These are phyloP conservation scores for Trichoplusia ni DNA, from an alignment of 1,140 invertebrate species.

Conservation along the genomic window DNA sequence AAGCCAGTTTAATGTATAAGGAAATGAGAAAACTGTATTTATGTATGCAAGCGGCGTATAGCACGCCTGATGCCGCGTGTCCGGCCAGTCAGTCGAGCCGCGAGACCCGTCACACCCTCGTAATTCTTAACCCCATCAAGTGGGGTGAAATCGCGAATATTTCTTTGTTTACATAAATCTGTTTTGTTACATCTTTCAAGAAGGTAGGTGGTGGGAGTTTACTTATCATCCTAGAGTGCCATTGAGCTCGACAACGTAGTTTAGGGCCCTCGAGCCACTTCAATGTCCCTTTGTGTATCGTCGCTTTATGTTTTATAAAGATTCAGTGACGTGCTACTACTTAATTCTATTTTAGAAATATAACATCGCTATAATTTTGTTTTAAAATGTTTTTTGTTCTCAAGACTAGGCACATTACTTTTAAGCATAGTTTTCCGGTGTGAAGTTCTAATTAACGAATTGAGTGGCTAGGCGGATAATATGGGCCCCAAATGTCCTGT, in stretches of 20 bases:
- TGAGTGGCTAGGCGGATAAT: background rate
- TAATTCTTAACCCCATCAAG: conserved; percentile 3
- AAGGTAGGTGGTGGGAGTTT: conserved; percentile 43
- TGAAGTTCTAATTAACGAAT: too few species aligned
- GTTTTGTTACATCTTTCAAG: conserved; percentile 39
- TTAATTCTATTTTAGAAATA: too few species aligned
- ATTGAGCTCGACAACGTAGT: conserved; percentile 55
- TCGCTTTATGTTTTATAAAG: conserved; percentile 53
- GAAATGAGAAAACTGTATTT: conserved; percentile 39
- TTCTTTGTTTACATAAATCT: conserved; percentile 44
- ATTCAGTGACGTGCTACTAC: conserved; percentile 45
- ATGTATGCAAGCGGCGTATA: conserved; percentile 11
- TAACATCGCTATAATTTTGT: too few species aligned
- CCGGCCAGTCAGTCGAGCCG: conserved; percentile 14
- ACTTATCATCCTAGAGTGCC: conserved; percentile 59
- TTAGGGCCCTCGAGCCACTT: conserved; percentile 54
- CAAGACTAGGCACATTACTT: too few species aligned
- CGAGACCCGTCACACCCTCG: conserved; percentile 12
- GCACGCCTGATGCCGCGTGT: conserved; percentile 3
- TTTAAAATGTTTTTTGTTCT: too few species aligned
- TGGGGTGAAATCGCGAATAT: conserved; percentile 29
- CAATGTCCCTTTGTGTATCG: conserved; percentile 57
- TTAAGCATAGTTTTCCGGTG: too few species aligned
- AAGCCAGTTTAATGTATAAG: conserved; percentile 34
- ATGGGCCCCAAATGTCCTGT: conserved; percentile 28